Conservation (phyloP, 2,113 vertebrate species). For the Grus americana region DNA sequence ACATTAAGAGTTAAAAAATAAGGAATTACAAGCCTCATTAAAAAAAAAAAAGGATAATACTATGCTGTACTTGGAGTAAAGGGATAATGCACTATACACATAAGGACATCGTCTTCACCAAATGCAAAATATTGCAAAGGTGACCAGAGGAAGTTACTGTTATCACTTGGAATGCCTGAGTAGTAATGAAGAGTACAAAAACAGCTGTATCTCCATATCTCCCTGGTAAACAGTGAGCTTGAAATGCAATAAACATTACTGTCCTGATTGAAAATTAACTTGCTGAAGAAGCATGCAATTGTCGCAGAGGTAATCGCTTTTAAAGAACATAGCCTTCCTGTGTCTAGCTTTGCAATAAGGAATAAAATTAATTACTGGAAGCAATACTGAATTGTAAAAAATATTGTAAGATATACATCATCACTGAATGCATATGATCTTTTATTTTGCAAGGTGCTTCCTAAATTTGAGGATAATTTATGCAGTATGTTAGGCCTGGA, state of each 20-base stretch:
- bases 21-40: not conserved
- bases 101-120: not conserved
- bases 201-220: not conserved
- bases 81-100: not conserved
- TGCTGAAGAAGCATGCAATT: not conserved
- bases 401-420: not conserved
- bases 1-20: not conserved
- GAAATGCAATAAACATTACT: not conserved
- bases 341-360: not conserved
- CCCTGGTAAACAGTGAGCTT: not conserved
- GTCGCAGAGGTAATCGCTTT: not conserved
- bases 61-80: not conserved
- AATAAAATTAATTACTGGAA: not conserved
- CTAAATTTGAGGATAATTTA: not conserved
- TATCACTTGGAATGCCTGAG: not conserved
- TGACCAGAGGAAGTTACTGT: not conserved
- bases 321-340: not conserved
- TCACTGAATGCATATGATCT: not conserved
- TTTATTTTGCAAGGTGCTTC: not conserved
- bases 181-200: not conserved
- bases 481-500: not conserved
- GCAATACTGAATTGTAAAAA: not conserved
- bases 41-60: not conserved
- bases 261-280: not conserved
- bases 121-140: not conserved